phyloP scores from a whole-genome alignment of 2,113 vertebrate genomes.

The Sorex fumeus region DNA sequence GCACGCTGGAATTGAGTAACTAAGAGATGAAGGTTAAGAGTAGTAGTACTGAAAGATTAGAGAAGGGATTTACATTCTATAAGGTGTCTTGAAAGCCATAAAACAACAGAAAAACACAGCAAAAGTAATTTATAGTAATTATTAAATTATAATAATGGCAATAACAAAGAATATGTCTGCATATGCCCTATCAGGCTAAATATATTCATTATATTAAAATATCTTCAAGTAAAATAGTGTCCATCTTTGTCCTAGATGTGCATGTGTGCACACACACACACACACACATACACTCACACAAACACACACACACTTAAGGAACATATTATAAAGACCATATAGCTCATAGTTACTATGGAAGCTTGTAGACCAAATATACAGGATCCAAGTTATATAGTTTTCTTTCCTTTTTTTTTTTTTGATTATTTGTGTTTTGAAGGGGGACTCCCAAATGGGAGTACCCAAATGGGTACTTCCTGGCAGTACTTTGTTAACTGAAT shows the following conservation, averaged over 20 bases:
- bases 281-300: background rate
- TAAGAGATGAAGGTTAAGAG: background rate
- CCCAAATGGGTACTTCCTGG: too few relatives aligned
- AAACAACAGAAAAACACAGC: background rate
- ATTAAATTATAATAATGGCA: background rate
- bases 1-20: background rate
- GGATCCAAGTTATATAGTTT: background rate
- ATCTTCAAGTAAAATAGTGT: background rate
- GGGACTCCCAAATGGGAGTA: too few relatives aligned
- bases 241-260: background rate
- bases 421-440: too few relatives aligned
- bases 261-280: background rate
- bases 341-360: background rate
- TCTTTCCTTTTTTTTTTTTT: too few relatives aligned
- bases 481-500: too few relatives aligned
- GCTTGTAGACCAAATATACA: background rate
- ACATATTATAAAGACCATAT: background rate
- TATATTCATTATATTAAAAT: background rate
- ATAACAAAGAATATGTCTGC: background rate
- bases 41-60: background rate
- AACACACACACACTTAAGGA: background rate
- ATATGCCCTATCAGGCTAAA: background rate
- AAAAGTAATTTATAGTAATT: background rate
- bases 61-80: background rate
- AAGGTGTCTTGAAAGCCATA: background rate